These are phyloP conservation scores for Alces alces DNA, from an alignment of 2,113 vertebrate species.

Conservation along the genomic window DNA sequence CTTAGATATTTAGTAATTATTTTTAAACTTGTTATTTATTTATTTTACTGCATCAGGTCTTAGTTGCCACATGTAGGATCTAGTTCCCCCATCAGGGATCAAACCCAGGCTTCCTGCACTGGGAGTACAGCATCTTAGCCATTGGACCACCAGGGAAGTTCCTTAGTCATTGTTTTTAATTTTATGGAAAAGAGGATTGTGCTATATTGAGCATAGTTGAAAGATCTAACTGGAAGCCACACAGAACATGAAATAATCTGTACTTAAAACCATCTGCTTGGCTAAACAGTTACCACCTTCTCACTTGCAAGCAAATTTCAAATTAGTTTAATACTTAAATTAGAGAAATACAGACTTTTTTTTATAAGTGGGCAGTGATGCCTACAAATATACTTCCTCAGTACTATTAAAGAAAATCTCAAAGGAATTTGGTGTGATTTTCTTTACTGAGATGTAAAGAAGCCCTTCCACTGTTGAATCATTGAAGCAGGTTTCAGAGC, in stretches of 20 bases:
- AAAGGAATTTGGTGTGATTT: not conserved
- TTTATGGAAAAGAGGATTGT: not conserved
- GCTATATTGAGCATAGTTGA: not conserved
- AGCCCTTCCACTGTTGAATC: not conserved
- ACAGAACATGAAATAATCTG: not conserved
- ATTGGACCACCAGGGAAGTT: not conserved
- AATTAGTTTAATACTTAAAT: slow-evolving; percentile 20
- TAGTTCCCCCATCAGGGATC: not conserved
- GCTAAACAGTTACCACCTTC: slow-evolving; percentile 7
- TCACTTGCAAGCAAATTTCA: slow-evolving; percentile 44
- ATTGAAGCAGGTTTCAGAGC: not conserved
- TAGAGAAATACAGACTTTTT: not conserved
- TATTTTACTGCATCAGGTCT: not conserved
- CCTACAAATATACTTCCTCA: not conserved
- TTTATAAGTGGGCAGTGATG: not conserved
- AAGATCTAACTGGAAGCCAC: not conserved
- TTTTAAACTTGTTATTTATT: not conserved
- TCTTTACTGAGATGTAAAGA: not conserved
- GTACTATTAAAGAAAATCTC: not conserved
- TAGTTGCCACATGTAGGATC: not conserved
- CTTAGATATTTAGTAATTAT: not conserved
- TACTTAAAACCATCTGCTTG: slow-evolving; percentile 1
- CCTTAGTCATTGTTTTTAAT: not conserved
- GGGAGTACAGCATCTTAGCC: not conserved
- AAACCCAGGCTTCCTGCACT: not conserved